phyloP scores from a whole-genome alignment of 1,140 invertebrate species.

The Bombus superbus region DNA sequence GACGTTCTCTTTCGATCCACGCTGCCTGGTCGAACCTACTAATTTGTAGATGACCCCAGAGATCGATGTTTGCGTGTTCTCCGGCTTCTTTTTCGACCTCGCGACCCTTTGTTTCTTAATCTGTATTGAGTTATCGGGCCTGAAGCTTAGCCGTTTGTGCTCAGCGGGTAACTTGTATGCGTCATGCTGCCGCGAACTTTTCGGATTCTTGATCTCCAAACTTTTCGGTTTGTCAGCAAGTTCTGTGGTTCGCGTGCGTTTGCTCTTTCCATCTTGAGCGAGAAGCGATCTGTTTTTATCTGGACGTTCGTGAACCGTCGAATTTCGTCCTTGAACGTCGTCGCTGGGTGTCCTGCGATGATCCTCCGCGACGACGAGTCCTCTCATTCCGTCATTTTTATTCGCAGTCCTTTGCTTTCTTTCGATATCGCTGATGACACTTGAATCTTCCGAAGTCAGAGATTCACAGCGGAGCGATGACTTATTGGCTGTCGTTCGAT shows the following conservation, averaged over 20 bases:
- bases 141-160: not conserved
- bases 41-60: conserved; percentile 7
- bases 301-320: not conserved
- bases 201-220: not conserved
- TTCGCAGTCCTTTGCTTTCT: too few species aligned
- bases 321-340: not conserved
- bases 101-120: not conserved
- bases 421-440: not conserved
- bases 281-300: not conserved
- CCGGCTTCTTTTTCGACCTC: not conserved
- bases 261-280: not conserved
- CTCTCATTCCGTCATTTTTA: not conserved
- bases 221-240: not conserved
- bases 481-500: conserved; percentile 4
- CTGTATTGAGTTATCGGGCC: not conserved
- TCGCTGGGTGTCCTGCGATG: not conserved
- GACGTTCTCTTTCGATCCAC: not conserved
- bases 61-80: conserved; percentile 20
- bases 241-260: not conserved
- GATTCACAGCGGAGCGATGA: not conserved
- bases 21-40: not conserved
- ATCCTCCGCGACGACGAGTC: not conserved
- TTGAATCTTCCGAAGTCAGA: not conserved
- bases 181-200: not conserved
- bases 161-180: not conserved